phyloP scores from a whole-genome alignment of 1,140 invertebrate genomes.

The Scylla paramamosain region DNA sequence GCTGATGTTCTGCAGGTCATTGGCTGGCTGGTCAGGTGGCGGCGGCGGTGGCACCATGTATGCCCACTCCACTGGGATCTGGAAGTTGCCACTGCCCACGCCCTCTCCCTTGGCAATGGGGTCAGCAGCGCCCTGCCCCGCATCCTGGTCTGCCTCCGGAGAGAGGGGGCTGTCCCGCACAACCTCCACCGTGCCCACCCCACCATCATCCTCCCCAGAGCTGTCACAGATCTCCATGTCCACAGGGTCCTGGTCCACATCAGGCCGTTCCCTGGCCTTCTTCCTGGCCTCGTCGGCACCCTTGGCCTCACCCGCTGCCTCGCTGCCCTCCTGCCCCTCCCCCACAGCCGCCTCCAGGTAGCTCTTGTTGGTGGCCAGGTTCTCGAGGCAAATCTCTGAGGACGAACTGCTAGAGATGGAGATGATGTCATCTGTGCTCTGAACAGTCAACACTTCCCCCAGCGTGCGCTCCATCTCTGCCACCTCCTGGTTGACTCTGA shows the following conservation, averaged over 20 bases:
- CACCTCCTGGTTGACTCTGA: not conserved
- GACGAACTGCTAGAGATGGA: not conserved
- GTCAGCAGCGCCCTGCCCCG: not conserved
- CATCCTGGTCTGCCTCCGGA: slow-evolving; percentile 43
- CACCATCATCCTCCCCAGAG: slow-evolving; percentile 62
- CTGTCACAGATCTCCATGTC: slow-evolving; percentile 72
- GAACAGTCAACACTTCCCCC: not conserved
- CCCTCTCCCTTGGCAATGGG: not conserved
- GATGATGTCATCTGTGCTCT: not conserved
- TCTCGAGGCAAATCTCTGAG: not conserved
- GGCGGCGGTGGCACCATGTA: slow-evolving; percentile 75
- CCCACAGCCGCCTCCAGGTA: not conserved
- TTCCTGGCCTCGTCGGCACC: not conserved
- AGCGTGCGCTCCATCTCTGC: too few species aligned
- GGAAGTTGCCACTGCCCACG: slow-evolving; percentile 45
- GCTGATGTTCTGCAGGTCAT: slow-evolving; percentile 67
- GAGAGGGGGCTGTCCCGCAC: slow-evolving; percentile 14
- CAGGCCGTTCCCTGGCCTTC: slow-evolving; percentile 19
- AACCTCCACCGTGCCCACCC: not conserved
- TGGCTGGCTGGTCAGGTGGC: slow-evolving; percentile 69
- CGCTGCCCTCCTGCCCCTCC: too few species aligned
- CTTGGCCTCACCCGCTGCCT: not conserved
- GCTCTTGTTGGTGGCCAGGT: slow-evolving; percentile 28
- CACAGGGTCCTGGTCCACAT: slow-evolving; percentile 65
- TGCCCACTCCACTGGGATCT: slow-evolving; percentile 75